A percentile compares a stretch with the other conserved stretches of the same genome.
phyloP scores from a whole-genome alignment of 2,888 invertebrate species.

The Apamea monoglypha region DNA sequence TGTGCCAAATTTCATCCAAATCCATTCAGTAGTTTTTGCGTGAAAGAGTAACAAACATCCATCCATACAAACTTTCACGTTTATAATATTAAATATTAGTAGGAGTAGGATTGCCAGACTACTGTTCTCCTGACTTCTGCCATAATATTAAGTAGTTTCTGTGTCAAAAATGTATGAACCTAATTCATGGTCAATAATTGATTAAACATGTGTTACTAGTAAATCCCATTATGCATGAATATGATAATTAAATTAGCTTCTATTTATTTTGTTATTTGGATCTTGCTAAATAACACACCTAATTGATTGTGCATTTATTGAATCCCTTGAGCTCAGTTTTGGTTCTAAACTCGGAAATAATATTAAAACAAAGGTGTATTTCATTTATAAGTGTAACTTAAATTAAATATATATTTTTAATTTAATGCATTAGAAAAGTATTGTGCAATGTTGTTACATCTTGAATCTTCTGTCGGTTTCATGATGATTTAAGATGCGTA shows the following conservation, averaged over 20 bases:
- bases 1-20: no score
- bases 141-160: slow-evolving; percentile 6
- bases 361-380: background rate
- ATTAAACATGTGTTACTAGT: slow-evolving; percentile 22
- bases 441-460: background rate
- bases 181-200: slow-evolving; percentile 26
- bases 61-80: no score
- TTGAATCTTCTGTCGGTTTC: background rate
- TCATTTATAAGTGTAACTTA: background rate
- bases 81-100: no score
- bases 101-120: no score
- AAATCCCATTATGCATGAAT: slow-evolving; percentile 22
- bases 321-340: background rate
- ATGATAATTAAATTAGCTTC: slow-evolving; percentile 36
- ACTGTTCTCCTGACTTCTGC: slow-evolving; percentile 35
- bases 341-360: background rate
- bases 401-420: background rate
- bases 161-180: slow-evolving; percentile 5
- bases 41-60: no score
- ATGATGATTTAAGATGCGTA: background rate
- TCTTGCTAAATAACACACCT: slow-evolving; percentile 2
- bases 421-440: slow-evolving; percentile 5
- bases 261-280: slow-evolving; percentile 35
- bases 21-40: no score
- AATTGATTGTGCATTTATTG: slow-evolving; percentile 3